Evolutionary conservation across 2,113 vertebrate genomes (phyloP), one percentile per base, ranked within the genome.

Genomic region (Callospermophilus lateralis): DNA sequence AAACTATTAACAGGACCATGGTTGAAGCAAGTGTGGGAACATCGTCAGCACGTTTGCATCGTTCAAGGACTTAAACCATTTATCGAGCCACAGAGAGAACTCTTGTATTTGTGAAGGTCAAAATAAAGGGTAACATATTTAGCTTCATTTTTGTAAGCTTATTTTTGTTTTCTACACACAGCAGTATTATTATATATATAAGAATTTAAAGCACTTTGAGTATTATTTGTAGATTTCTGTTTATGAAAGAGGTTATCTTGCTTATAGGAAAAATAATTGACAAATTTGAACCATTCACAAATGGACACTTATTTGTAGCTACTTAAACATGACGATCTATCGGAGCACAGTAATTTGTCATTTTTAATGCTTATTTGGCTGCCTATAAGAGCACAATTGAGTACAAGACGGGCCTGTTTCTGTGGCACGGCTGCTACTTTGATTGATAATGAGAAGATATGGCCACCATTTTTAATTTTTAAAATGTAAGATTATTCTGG

Each of bases 401-500:
- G 93, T 70, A 93, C 90, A 95, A 97, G 72, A 79, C 20, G 72
- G 37, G 1, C 39, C 42, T 8, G 51, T 79, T 97, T 85, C 93
- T 45, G 10, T 2, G 0, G 53, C 45, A 37, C 79, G 20, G 72
- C 92, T 8, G 76, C 79, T 39, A 4, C 78, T 89, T 80, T 98
- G 98, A 98, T 97, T 93, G 97, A 97, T 98, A 95, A 89, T 81
- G 96, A 97, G 93, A 96, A 95, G 97, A 89, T 58, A 30, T 1
- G 9, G 84, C 61, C 10, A 87, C 96, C 11, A 26, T 16, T 94
- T 96, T 97, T 97, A 96, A 93, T 97, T 97, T 97, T 97, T 97
- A 95, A 96, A 98, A 98, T 91, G 94, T 97, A 91, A 95, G 93
- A 97, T 97, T 98, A 97, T 98, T 96, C 95, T 58, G 97, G 92